Percentiles rank a stretch among this genome's conserved stretches.
phyloP scores from a whole-genome alignment of 2,888 invertebrate genomes.

The Leptogaster cylindrica region DNA sequence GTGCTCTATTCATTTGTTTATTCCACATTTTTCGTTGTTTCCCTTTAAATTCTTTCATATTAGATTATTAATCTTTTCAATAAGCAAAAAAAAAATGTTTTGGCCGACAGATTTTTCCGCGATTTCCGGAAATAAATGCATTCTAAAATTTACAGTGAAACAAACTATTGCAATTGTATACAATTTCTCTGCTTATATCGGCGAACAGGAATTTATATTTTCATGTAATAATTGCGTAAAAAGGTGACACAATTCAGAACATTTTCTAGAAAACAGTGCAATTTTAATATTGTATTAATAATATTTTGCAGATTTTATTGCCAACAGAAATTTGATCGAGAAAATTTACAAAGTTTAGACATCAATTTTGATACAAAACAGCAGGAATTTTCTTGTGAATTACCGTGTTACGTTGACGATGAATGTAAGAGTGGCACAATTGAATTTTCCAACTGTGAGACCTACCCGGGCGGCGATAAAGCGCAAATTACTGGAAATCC shows the following conservation, averaged over 20 bases:
- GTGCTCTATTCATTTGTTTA: too few relatives aligned
- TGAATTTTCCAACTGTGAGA: neutral
- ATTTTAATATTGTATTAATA: neutral
- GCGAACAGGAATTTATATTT: conserved; percentile 55
- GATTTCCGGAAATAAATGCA: neutral
- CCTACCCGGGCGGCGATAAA: neutral
- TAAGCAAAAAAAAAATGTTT: too few relatives aligned
- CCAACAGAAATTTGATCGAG: conserved; percentile 54
- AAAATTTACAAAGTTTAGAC: conserved; percentile 54
- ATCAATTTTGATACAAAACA: conserved; percentile 52
- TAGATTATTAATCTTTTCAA: too few relatives aligned
- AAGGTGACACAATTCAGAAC: conserved; percentile 49
- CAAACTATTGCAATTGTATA: conserved; percentile 6
- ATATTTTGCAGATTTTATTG: conserved; percentile 52
- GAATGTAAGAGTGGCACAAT: conserved; percentile 7
- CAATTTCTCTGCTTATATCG: conserved; percentile 58
- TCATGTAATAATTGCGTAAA: conserved; percentile 54
- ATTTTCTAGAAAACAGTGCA: neutral
- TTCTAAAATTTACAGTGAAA: conserved; percentile 8
- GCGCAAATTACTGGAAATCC: neutral
- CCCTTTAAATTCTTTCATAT: too few relatives aligned
- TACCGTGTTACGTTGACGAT: conserved; percentile 54
- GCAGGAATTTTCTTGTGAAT: conserved; percentile 49
- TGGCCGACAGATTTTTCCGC: conserved; percentile 13
- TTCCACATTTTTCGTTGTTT: too few relatives aligned